phyloP scores from a whole-genome alignment of 2,888 invertebrate genomes.

The Spodoptera littoralis region DNA sequence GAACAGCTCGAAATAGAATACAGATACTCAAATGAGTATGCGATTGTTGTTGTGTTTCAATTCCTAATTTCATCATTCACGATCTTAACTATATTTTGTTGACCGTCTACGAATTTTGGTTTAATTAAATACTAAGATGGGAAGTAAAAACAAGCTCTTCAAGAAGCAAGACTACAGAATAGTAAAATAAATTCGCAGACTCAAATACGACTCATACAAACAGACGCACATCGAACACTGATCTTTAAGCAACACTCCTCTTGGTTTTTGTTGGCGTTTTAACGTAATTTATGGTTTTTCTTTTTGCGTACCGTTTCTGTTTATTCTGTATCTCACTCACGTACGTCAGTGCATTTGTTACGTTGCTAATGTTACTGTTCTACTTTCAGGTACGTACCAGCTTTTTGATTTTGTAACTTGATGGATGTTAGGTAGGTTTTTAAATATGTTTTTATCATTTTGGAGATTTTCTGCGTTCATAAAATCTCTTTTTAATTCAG shows the following conservation, averaged over 20 bases:
- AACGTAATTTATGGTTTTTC: constrained; percentile 83
- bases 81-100: too few relatives aligned
- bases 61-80: too few relatives aligned
- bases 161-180: not conserved
- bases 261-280: constrained; percentile 78
- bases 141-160: too few relatives aligned
- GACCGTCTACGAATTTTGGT: too few relatives aligned
- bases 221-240: constrained; percentile 54
- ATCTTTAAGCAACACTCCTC: constrained; percentile 64
- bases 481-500: too few relatives aligned
- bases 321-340: constrained; percentile 69
- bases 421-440: constrained; percentile 35
- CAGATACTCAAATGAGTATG: too few relatives aligned
- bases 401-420: constrained; percentile 34
- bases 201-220: constrained; percentile 23
- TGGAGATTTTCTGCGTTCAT: too few relatives aligned
- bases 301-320: constrained; percentile 70
- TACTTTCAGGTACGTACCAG: constrained; percentile 62
- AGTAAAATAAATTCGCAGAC: constrained; percentile 1
- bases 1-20: too few relatives aligned
- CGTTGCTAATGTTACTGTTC: constrained; percentile 51
- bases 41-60: too few relatives aligned
- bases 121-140: too few relatives aligned
- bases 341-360: constrained; percentile 74
- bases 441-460: not conserved